Evolutionary conservation across 2,113 vertebrate species (phyloP).

Genomic region (Vidua chalybeata): DNA sequence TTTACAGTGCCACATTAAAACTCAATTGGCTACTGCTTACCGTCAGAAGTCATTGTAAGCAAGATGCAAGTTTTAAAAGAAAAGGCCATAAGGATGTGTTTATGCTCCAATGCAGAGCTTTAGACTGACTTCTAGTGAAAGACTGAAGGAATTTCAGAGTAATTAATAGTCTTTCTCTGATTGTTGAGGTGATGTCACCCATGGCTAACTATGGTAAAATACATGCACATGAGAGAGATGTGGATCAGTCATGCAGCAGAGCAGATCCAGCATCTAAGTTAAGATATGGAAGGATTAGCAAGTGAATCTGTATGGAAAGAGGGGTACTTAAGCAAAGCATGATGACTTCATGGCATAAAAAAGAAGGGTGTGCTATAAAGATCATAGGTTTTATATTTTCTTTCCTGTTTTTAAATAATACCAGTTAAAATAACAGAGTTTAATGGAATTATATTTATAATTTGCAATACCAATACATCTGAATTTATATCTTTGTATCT

Average conservation of each 20-base stretch:
- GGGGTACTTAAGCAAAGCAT: background rate
- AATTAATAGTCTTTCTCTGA: conserved; percentile 62
- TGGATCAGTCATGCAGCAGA: background rate
- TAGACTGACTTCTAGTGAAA: background rate
- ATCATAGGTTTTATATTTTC: background rate
- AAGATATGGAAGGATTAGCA: background rate
- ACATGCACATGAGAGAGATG: background rate
- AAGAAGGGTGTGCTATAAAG: background rate
- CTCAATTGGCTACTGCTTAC: conserved; percentile 14
- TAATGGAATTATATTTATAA: background rate
- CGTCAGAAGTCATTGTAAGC: conserved; percentile 6
- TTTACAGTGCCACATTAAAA: conserved; percentile 27
- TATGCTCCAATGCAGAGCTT: conserved; percentile 11
- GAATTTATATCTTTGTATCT: background rate
- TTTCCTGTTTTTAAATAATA: background rate
- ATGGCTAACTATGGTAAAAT: background rate
- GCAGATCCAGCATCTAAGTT: background rate
- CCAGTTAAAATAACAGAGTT: background rate
- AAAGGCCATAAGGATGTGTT: conserved; percentile 33
- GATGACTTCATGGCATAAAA: background rate
- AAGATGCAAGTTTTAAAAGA: conserved; percentile 3
- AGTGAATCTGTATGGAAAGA: background rate
- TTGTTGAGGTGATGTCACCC: conserved; percentile 13
- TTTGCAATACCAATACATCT: background rate
- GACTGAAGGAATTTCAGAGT: conserved; percentile 50